A percentile compares a stretch with the other conserved stretches of the same genome.
Evolutionary conservation across 2,113 vertebrate genomes (phyloP).

Genomic region (Aspidoscelis tigris): DNA sequence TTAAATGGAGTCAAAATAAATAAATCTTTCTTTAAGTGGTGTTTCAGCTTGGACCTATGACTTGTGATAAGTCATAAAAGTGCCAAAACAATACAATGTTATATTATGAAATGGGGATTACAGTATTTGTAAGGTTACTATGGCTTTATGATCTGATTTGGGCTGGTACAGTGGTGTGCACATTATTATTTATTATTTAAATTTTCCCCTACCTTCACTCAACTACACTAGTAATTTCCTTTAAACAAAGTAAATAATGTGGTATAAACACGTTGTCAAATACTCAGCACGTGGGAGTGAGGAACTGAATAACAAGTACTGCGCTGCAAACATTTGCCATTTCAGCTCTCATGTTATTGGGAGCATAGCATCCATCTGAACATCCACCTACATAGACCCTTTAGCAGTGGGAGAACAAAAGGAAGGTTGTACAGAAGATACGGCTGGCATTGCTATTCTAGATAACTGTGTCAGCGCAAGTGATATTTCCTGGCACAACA

Average conservation of each 20-base stretch:
- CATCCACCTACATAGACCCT: too few species aligned
- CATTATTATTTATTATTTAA: too few species aligned
- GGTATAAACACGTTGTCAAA: background rate
- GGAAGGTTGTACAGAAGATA: background rate
- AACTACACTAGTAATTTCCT: background rate
- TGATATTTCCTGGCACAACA: background rate
- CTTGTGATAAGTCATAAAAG: background rate
- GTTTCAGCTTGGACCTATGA: background rate
- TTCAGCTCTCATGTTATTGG: background rate
- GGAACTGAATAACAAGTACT: background rate
- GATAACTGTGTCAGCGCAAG: background rate
- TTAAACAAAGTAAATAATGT: background rate
- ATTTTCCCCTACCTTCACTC: too few species aligned
- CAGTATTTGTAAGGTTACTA: background rate
- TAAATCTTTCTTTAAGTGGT: background rate
- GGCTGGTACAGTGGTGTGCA: background rate
- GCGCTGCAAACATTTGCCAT: background rate
- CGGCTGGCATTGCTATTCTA: background rate
- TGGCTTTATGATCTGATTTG: background rate
- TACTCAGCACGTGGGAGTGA: background rate
- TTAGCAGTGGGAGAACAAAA: background rate
- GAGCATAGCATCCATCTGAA: background rate
- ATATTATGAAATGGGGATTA: background rate
- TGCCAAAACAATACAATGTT: background rate
- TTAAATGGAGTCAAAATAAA: slow-evolving; percentile 22